phyloP scores from a whole-genome alignment of 2,797 vertebrate species.

The Buphagus erythrorhynchus region DNA sequence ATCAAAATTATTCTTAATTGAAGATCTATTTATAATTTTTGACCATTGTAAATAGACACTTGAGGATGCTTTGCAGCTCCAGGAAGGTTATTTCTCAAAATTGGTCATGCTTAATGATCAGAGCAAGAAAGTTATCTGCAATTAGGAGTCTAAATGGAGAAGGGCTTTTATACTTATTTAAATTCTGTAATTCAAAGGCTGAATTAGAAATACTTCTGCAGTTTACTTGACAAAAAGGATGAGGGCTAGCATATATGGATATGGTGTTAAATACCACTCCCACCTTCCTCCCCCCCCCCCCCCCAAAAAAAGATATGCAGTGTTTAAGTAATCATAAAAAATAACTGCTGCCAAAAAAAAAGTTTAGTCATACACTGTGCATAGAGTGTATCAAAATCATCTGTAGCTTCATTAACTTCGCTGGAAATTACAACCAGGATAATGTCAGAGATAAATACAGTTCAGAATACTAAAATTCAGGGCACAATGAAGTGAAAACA shows the following conservation, averaged over 20 bases:
- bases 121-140: not conserved
- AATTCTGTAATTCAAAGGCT: not conserved
- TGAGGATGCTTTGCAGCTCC: not conserved
- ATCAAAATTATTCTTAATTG: not conserved
- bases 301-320: not conserved
- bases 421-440: constrained; percentile 24
- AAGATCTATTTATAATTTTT: constrained; percentile 23
- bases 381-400: constrained; percentile 22
- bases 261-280: not conserved
- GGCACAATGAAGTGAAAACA: not conserved
- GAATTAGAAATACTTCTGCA: constrained; percentile 3
- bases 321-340: constrained; percentile 20
- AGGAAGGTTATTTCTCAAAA: constrained; percentile 9
- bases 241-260: not conserved
- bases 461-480: constrained; percentile 28
- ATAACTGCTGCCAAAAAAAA: constrained; percentile 1
- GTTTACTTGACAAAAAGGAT: not conserved
- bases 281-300: fast-evolving
- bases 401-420: constrained; percentile 31
- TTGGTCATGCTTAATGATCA: not conserved
- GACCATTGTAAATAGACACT: not conserved
- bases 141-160: not conserved
- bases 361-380: constrained; percentile 6
- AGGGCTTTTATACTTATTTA: not conserved
- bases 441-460: constrained; percentile 25